Evolutionary conservation across 2,113 vertebrate genomes (phyloP), one percentile per base, ranked within the genome.

Genomic region (Cairina moschata): DNA sequence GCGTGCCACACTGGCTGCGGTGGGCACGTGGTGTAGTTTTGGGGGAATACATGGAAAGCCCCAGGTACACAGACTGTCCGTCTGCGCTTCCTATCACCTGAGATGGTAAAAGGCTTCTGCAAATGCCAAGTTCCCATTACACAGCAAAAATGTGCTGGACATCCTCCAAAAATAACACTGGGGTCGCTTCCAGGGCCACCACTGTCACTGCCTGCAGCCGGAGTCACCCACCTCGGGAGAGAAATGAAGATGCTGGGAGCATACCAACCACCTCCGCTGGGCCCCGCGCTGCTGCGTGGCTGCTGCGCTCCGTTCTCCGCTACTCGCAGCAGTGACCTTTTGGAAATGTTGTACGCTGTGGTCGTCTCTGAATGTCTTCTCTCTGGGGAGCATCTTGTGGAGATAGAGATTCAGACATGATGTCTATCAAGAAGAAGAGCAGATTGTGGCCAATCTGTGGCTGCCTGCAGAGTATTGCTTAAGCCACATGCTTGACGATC

Each of bases 381-480:
- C 95, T 81, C 86, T 62, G 15, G 96, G 58, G 96, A 96, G 86
- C 93, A 69, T 93, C 95, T 91, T 52, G 90, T 82, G 62, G 88
- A 94, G 90, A 93, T 84, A 93, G 76, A 97, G 95, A 96, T 91
- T 94, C 95, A 97, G 96, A 95, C 69, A 18, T 28, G 92, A 90
- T 90, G 92, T 96, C 96, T 97, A 66, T 96, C 95, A 93, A 92
- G 92, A 89, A 93, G 95, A 82, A 68, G 75, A 97, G 96, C 93
- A 96, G 96, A 95, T 91, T 96, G 93, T 0, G n/a, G 88, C 93
- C 90, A 79, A 82, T 94, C 92, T 93, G 95, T 75, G 93, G 86
- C 92, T 93, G 94, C 90, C 93, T 91, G 91, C 22, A 3, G 91
- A 34, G 79, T 18, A 4, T 55, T 79, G 91, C 93, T 92, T 78